Conservation (phyloP, 2,113 vertebrate genomes). For the Corythornis madagascariensis region DNA sequence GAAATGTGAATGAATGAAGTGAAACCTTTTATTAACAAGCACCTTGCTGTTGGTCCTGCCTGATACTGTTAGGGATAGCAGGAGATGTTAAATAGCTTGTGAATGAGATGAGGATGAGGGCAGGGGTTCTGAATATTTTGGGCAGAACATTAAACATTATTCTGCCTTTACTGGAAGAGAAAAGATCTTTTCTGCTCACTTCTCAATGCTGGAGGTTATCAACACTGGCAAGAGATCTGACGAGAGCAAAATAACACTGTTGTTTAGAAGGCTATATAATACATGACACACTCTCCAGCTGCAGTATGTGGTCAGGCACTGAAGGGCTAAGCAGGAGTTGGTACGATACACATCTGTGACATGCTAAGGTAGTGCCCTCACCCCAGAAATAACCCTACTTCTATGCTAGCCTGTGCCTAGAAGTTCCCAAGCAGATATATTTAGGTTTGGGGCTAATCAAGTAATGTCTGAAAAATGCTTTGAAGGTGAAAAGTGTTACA, state of each 20-base stretch:
- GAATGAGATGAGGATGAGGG: neutral
- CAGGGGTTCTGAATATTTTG: neutral
- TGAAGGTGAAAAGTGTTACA: slow-evolving; percentile 45
- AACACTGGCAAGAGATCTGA: slow-evolving; percentile 41
- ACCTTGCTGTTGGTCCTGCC: slow-evolving; percentile 45
- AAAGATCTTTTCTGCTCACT: slow-evolving; percentile 40
- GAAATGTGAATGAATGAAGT: slow-evolving; percentile 41
- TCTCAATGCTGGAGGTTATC: slow-evolving; percentile 41
- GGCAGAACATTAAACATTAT: neutral
- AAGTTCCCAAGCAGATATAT: slow-evolving; percentile 28
- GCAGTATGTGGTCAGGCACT: neutral
- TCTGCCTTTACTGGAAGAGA: neutral
- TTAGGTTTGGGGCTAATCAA: slow-evolving; percentile 37
- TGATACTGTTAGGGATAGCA: neutral
- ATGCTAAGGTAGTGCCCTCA: neutral
- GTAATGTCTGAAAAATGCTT: slow-evolving; percentile 44
- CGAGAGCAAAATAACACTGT: neutral
- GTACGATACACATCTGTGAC: neutral
- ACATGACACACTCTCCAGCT: neutral
- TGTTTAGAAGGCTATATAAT: slow-evolving; percentile 28
- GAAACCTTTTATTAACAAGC: slow-evolving; percentile 19
- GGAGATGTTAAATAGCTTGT: neutral
- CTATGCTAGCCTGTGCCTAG: neutral
- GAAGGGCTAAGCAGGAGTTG: neutral
- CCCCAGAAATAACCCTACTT: neutral